Evolutionary conservation across 2,113 vertebrate species (phyloP).

Genomic region (Vidua macroura): DNA sequence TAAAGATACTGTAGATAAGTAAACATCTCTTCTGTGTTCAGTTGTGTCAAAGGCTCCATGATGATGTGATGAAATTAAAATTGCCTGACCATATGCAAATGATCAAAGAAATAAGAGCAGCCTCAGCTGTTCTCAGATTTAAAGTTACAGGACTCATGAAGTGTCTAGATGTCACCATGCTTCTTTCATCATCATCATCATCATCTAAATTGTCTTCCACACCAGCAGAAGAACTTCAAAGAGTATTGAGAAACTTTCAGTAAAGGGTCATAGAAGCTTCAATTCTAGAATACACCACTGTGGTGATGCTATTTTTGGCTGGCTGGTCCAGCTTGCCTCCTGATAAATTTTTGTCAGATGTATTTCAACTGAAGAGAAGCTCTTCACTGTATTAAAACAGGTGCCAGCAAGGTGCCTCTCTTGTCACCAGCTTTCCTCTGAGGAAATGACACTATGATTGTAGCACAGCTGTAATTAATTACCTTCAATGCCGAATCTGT

Average conservation of each 20-base stretch:
- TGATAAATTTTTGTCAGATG: background rate
- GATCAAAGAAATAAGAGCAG: conserved; percentile 25
- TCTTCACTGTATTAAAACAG: background rate
- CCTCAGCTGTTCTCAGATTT: conserved; percentile 19
- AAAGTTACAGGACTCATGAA: background rate
- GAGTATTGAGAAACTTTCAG: background rate
- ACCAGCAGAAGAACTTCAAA: background rate
- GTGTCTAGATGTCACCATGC: background rate
- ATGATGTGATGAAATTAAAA: conserved; percentile 21
- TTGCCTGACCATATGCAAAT: conserved; percentile 6
- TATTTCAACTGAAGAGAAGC: background rate
- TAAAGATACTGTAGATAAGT: background rate
- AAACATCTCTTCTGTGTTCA: background rate
- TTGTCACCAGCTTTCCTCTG: background rate
- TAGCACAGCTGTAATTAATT: background rate
- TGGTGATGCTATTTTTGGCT: background rate
- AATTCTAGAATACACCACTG: background rate
- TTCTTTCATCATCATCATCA: background rate
- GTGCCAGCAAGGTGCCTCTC: background rate
- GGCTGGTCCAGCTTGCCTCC: background rate
- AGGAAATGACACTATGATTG: background rate
- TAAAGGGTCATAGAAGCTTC: background rate
- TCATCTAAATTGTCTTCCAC: conserved; percentile 10
- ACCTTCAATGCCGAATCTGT: background rate
- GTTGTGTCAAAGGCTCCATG: background rate